Evolutionary conservation across 2,113 vertebrate genomes (phyloP), one percentile per base, ranked within the genome.

Genomic region (Neoarius graeffei): DNA sequence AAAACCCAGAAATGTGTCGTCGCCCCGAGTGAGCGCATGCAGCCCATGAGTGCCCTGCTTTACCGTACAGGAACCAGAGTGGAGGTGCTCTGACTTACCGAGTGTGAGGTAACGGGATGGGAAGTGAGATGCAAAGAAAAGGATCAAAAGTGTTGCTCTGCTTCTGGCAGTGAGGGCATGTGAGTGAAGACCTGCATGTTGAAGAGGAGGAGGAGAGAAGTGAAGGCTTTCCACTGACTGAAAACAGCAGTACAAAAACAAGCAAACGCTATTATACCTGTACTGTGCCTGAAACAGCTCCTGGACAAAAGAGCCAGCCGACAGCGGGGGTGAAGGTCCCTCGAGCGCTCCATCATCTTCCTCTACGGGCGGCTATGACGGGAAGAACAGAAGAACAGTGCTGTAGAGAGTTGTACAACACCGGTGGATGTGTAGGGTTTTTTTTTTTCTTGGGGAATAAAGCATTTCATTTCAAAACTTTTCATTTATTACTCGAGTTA

Each of bases 231-330:
- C 17, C 5, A 54, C 5, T 8, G 30, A 71, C 6, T 81, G n/a
- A 81, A 57, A 73, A 11, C 5, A 9, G 7, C 67, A 74, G 3
- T 10, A 48, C 20, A 60, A 50, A 42, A n/a, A 60, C 57, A n/a
- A 69, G n/a, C 64, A 59, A 25, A 5, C 19, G 11, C 20, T 19
- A 19, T 73, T 42, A 0, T 96, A 99, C 98, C 97, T 97, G 95
- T 99, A 99, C 92, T 99, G 98, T 84, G 98, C 98, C 93, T 99
- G 98, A 93, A 99, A 99, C 87, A 99, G 97, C 89, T 99, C 98
- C 92, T 99, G 98, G 62, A 99, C 97, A 73, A 99, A 99, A 52
- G 98, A 98, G 86, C 98, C 97, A 52, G 97, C 97, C 10, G 95
- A 95, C 88, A 97, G 94, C 1, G 97, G 97, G 88, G 97, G 97